Percentiles rank a stretch among this genome's conserved stretches.
These are phyloP conservation scores for Diplolepis rosae DNA, from an alignment of 2,888 invertebrate species.

Conservation along the genomic window DNA sequence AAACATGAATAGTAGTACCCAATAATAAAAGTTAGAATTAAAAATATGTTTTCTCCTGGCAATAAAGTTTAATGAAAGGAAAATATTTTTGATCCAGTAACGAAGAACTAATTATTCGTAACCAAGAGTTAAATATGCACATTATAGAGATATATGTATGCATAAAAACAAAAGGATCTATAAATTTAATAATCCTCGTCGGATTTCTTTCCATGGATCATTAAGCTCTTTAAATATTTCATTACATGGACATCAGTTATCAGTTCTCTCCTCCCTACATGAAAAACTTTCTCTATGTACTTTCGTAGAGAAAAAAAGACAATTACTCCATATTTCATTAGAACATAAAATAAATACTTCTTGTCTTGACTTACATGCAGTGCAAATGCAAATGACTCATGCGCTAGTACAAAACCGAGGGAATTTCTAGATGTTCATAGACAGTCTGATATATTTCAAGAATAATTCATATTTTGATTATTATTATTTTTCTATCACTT, in stretches of 20 bases:
- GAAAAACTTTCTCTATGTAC: conserved; percentile 29
- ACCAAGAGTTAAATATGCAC: neutral
- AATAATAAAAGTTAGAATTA: too few species aligned
- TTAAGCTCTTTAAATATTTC: conserved; percentile 8
- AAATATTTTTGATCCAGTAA: neutral
- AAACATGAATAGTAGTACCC: too few species aligned
- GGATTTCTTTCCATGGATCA: conserved; percentile 27
- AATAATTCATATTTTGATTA: too few species aligned
- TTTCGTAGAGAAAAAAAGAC: neutral
- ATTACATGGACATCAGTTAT: conserved; percentile 28
- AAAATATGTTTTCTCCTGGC: too few species aligned
- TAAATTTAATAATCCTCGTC: conserved; percentile 24
- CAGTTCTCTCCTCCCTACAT: neutral
- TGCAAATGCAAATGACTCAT: neutral
- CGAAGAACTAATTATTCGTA: neutral
- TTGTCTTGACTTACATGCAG: conserved; percentile 1
- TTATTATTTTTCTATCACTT: too few species aligned
- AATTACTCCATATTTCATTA: conserved; percentile 25
- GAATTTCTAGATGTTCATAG: neutral
- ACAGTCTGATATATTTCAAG: too few species aligned
- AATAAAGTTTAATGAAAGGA: neutral
- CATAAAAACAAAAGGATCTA: conserved; percentile 1
- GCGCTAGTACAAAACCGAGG: neutral
- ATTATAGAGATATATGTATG: neutral
- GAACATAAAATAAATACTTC: conserved; percentile 12